Percentiles rank a stretch among this genome's conserved stretches.
These are phyloP conservation scores for Trachymyrmex cornetzi DNA, from an alignment of 1,140 invertebrate genomes.

Conservation along the genomic window DNA sequence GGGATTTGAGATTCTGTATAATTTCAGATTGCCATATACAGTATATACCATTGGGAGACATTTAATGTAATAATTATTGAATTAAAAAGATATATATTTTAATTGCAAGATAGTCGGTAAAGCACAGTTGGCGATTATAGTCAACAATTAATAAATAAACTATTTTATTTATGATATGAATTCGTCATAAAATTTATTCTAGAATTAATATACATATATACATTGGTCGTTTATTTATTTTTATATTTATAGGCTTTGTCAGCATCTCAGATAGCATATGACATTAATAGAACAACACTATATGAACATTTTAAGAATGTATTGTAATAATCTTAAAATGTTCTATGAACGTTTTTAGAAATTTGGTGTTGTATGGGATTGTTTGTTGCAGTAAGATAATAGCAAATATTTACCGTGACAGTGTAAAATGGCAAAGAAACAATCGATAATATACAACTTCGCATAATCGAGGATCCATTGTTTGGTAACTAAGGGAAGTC, in stretches of 20 bases:
- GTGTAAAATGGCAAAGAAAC: not conserved
- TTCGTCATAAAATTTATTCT: not conserved
- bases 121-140: not conserved
- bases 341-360: too few relatives aligned
- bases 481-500: not conserved
- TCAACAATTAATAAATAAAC: not conserved
- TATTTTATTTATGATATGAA: not conserved
- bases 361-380: not conserved
- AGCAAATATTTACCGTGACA: not conserved
- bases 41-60: not conserved
- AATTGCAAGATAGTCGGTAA: not conserved
- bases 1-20: not conserved
- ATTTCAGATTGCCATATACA: not conserved
- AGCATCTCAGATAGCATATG: too few relatives aligned
- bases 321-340: too few relatives aligned
- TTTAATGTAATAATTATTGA: not conserved
- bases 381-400: not conserved
- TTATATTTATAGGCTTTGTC: slow-evolving; percentile 1
- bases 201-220: not conserved
- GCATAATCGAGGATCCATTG: not conserved
- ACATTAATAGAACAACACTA: too few relatives aligned
- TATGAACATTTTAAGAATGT: too few relatives aligned
- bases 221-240: slow-evolving; percentile 18
- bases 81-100: slow-evolving; percentile 15
- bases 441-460: not conserved